Conservation (phyloP, 2,797 vertebrate genomes). For the Astyanax mexicanus region DNA sequence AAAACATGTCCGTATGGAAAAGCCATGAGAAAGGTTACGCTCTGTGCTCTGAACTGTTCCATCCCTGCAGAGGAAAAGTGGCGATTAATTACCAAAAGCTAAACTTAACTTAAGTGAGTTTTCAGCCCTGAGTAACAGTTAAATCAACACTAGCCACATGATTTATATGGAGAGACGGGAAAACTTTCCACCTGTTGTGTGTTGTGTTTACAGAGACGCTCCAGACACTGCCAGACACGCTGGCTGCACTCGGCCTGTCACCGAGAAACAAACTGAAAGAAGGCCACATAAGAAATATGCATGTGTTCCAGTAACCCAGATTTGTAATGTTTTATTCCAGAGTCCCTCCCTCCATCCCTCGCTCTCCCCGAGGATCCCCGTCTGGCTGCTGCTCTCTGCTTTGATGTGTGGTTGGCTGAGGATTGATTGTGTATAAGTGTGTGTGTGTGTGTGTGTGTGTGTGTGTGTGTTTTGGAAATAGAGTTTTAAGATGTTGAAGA, state of each 20-base stretch:
- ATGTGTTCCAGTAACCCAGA: conserved; percentile 52
- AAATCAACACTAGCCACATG: too few relatives aligned
- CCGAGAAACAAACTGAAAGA: conserved; percentile 23
- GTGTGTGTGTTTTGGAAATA: conserved; percentile 3
- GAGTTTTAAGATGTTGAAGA: too few relatives aligned
- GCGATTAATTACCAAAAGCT: too few relatives aligned
- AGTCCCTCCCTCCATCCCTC: conserved; percentile 19
- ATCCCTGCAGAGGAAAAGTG: too few relatives aligned
- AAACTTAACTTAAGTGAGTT: too few relatives aligned
- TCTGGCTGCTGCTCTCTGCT: conserved; percentile 22
- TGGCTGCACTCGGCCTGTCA: not conserved
- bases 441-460: conserved; percentile 30
- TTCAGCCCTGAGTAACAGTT: too few relatives aligned
- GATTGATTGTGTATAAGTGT: conserved; percentile 30
- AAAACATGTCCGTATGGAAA: too few relatives aligned
- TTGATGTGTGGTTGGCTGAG: conserved; percentile 50
- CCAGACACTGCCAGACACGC: not conserved
- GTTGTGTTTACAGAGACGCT: not conserved
- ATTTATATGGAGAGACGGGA: not conserved
- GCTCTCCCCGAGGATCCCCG: conserved; percentile 39
- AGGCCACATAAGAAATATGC: conserved; percentile 37
- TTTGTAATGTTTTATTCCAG: conserved; percentile 44
- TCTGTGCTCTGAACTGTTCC: too few relatives aligned
- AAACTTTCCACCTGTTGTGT: conserved; percentile 1
- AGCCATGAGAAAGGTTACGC: too few relatives aligned